phyloP scores from a whole-genome alignment of 2,888 invertebrate species.

The Chirona hameri region DNA sequence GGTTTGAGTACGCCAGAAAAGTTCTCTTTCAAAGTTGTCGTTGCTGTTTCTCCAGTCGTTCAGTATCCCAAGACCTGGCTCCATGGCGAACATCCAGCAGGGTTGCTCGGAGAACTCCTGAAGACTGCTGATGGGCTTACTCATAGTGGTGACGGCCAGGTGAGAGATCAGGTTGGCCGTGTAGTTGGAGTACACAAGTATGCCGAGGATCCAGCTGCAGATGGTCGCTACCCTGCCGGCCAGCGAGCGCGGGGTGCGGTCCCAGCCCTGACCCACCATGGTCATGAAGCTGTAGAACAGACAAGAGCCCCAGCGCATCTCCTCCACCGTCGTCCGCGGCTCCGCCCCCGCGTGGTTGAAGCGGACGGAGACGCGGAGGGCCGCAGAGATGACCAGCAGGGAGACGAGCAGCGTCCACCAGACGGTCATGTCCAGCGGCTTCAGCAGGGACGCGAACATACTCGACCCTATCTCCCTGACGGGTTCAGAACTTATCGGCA shows the following conservation, averaged over 20 bases:
- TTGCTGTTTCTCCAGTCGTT: background rate
- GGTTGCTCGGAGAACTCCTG: background rate
- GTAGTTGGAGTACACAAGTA: background rate
- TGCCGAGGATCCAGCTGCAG: background rate
- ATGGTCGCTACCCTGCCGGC: background rate
- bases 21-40: background rate
- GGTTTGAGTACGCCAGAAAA: background rate
- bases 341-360: background rate
- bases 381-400: background rate
- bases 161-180: background rate
- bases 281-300: background rate
- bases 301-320: background rate
- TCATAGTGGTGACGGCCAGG: background rate
- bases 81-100: background rate
- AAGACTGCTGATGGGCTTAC: background rate
- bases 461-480: too few species aligned
- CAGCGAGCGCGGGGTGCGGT: background rate
- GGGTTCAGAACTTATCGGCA: too few species aligned
- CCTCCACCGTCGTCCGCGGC: background rate
- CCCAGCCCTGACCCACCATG: background rate
- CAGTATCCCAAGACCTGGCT: background rate
- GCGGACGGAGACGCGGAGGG: background rate
- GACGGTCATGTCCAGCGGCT: background rate
- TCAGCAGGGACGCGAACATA: background rate
- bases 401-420: slow-evolving; percentile 1